Evolutionary conservation across 2,888 invertebrate species (phyloP).

Genomic region (Belgica antarctica): DNA sequence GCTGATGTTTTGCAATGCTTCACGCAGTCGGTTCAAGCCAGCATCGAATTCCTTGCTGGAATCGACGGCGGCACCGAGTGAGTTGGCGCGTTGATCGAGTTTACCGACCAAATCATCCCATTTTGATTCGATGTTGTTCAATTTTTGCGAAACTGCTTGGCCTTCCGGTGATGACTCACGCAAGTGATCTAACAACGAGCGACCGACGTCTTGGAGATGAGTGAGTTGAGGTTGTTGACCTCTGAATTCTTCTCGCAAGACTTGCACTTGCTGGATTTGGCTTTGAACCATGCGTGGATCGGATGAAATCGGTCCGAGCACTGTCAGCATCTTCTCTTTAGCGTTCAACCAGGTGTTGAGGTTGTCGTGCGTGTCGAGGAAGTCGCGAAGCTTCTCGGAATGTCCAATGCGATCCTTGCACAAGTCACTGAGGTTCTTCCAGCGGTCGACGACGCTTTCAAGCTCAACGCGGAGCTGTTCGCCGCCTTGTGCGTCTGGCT

Average conservation of each 20-base stretch:
- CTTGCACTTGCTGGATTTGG: slow-evolving; percentile 93
- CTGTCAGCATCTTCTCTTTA: slow-evolving; percentile 94
- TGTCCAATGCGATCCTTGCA: slow-evolving; percentile 66
- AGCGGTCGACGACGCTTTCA: slow-evolving; percentile 75
- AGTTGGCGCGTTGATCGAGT: slow-evolving; percentile 83
- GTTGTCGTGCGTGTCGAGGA: slow-evolving; percentile 84
- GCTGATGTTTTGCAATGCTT: slow-evolving; percentile 82
- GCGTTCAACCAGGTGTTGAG: slow-evolving; percentile 83
- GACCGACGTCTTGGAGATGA: slow-evolving; percentile 78
- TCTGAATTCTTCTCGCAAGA: slow-evolving; percentile 90
- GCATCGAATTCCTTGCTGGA: slow-evolving; percentile 92
- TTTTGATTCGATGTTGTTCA: slow-evolving; percentile 67
- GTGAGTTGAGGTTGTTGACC: slow-evolving; percentile 87
- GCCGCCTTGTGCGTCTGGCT: slow-evolving; percentile 79
- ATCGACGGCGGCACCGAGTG: slow-evolving; percentile 86
- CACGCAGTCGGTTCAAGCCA: slow-evolving; percentile 74
- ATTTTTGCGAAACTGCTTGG: slow-evolving; percentile 67
- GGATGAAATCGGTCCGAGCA: slow-evolving; percentile 91
- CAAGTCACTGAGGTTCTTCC: slow-evolving; percentile 81
- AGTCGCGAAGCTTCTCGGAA: slow-evolving; percentile 81
- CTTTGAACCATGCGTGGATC: slow-evolving; percentile 94
- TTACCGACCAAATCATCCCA: slow-evolving; percentile 81
- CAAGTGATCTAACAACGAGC: slow-evolving; percentile 65
- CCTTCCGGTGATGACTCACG: slow-evolving; percentile 62
- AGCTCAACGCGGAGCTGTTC: slow-evolving; percentile 80